phyloP scores from a whole-genome alignment of 2,113 vertebrate species.

The Marcusenius ussheri region DNA sequence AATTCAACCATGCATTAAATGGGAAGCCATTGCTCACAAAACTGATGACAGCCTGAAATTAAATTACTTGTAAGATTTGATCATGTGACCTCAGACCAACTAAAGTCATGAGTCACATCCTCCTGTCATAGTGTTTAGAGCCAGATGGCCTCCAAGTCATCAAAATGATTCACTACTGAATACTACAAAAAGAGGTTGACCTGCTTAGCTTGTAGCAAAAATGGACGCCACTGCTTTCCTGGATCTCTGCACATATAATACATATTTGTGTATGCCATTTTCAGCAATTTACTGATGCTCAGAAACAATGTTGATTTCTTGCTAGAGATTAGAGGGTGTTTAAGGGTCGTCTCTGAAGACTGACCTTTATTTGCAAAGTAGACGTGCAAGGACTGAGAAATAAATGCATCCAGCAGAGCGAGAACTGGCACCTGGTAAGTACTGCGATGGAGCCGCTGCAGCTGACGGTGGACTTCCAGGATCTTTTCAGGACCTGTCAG shows the following conservation, averaged over 20 bases:
- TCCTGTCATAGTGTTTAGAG: neutral
- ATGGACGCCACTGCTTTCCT: neutral
- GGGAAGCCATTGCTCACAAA: neutral
- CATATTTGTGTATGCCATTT: neutral
- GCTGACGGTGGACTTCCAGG: conserved; percentile 50
- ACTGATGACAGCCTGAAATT: neutral
- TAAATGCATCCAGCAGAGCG: neutral
- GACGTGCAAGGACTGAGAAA: neutral
- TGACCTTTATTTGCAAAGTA: neutral
- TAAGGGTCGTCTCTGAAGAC: neutral
- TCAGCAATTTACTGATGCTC: neutral
- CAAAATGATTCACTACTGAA: neutral
- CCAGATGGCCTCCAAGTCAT: neutral
- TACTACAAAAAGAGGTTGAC: neutral
- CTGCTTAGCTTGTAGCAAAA: neutral
- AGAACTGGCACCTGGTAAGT: conserved; percentile 43
- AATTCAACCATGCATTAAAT: neutral
- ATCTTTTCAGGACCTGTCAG: conserved; percentile 54
- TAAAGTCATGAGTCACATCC: neutral
- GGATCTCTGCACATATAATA: neutral
- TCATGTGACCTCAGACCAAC: neutral
- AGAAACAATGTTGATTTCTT: neutral
- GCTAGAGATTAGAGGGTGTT: neutral
- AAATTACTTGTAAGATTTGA: neutral
- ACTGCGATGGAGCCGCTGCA: conserved; percentile 45